phyloP scores from a whole-genome alignment of 2,888 invertebrate genomes.

The Bombyx huttoni region DNA sequence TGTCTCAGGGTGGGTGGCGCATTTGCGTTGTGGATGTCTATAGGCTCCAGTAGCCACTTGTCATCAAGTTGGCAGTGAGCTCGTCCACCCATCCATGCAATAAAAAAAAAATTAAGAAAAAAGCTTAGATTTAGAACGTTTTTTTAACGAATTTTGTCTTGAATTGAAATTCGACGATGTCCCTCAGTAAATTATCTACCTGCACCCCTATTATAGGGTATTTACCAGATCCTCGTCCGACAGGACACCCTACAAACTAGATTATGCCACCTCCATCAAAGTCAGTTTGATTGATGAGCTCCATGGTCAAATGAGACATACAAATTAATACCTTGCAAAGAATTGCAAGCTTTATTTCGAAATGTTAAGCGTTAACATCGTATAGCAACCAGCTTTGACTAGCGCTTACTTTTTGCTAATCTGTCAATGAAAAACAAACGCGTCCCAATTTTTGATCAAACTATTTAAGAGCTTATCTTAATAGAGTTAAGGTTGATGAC shows the following conservation, averaged over 20 bases:
- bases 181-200: conserved; percentile 17
- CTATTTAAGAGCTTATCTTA: not conserved
- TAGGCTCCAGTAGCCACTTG: no score
- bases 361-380: conserved; percentile 2
- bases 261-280: conserved; percentile 57
- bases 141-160: no score
- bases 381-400: not conserved
- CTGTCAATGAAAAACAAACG: not conserved
- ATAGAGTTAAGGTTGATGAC: not conserved
- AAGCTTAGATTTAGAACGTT: no score
- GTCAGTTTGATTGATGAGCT: conserved; percentile 53
- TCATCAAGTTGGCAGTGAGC: no score
- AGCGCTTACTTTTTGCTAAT: not conserved
- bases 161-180: no score
- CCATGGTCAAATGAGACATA: conserved; percentile 33
- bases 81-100: no score
- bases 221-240: conserved; percentile 31
- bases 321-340: conserved; percentile 1
- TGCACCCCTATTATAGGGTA: conserved; percentile 40
- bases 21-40: no score
- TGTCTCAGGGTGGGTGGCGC: no score
- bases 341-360: conserved; percentile 11
- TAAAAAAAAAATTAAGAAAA: no score
- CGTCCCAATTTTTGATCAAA: not conserved
- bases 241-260: conserved; percentile 50